Percentiles rank a stretch among this genome's conserved stretches.
phyloP scores from a whole-genome alignment of 2,113 vertebrate species.

The Camelus dromedarius region DNA sequence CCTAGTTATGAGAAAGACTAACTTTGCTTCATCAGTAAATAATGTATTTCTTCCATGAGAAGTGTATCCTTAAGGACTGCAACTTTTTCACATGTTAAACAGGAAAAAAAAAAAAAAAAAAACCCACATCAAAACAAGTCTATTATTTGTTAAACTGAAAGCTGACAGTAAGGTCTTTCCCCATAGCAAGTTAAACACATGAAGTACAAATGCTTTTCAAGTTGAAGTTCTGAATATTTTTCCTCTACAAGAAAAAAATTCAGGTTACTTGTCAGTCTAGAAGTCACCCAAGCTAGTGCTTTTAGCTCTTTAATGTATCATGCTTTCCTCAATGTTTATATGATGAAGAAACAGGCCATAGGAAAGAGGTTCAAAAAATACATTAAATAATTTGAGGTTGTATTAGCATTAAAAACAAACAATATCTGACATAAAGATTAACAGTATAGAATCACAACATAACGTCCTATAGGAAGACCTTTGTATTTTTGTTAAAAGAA shows the following conservation, averaged over 20 bases:
- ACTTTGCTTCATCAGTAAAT: neutral
- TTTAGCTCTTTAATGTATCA: neutral
- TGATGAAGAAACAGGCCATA: neutral
- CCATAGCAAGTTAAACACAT: neutral
- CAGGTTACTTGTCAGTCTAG: neutral
- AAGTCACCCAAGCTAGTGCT: neutral
- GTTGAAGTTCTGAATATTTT: neutral
- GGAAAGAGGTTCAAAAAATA: neutral
- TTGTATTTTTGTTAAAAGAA: conserved; percentile 34
- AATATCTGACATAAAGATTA: neutral
- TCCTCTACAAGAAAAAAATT: neutral
- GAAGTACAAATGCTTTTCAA: neutral
- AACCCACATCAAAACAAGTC: neutral
- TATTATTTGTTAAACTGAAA: neutral
- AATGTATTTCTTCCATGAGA: neutral
- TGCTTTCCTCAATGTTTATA: neutral
- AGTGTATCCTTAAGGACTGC: neutral
- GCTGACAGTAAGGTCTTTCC: neutral
- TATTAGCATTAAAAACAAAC: neutral
- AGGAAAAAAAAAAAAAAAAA: neutral
- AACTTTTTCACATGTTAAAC: neutral
- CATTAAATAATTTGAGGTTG: neutral
- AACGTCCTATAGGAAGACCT: neutral
- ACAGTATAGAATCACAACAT: neutral
- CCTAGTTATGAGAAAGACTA: neutral